Conservation (phyloP, 2,888 invertebrate genomes). For the Andrena fulva region DNA sequence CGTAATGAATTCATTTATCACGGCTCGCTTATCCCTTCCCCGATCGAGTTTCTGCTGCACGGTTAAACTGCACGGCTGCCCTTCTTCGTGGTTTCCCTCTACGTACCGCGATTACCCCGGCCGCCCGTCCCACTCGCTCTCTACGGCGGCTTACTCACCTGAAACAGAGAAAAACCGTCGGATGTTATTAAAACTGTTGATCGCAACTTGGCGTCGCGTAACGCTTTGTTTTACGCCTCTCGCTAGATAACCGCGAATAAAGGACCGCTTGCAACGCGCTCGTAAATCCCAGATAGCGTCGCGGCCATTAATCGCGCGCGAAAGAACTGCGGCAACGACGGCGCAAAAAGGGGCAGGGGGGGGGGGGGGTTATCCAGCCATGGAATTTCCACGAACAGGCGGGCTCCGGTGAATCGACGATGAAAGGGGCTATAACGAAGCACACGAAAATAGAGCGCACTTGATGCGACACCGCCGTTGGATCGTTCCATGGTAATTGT, state of each 20-base stretch:
- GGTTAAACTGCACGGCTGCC: not conserved
- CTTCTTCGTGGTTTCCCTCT: constrained; percentile 11
- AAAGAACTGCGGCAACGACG: not conserved
- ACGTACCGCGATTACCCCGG: constrained; percentile 58
- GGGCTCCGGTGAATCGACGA: not conserved
- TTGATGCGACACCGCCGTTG: not conserved
- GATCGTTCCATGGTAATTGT: constrained; percentile 70
- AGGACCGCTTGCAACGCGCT: not conserved
- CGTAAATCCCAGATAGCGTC: constrained; percentile 14
- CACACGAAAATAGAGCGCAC: constrained; percentile 8
- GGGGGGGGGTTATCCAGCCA: not conserved
- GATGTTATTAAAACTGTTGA: constrained; percentile 47
- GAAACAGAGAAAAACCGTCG: constrained; percentile 70
- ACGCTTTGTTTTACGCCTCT: constrained; percentile 9
- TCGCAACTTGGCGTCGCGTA: not conserved
- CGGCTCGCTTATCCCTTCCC: constrained; percentile 24
- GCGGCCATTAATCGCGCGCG: constrained; percentile 19
- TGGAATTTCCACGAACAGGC: not conserved
- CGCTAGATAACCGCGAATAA: not conserved
- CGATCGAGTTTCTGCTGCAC: constrained; percentile 26
- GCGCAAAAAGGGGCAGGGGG: not conserved
- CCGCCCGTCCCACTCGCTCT: constrained; percentile 25
- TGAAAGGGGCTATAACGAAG: constrained; percentile 17
- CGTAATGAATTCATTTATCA: constrained; percentile 32
- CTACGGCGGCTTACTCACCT: constrained; percentile 75